Evolutionary conservation across 2,113 vertebrate species (phyloP).

Genomic region (Ascaphus truei): DNA sequence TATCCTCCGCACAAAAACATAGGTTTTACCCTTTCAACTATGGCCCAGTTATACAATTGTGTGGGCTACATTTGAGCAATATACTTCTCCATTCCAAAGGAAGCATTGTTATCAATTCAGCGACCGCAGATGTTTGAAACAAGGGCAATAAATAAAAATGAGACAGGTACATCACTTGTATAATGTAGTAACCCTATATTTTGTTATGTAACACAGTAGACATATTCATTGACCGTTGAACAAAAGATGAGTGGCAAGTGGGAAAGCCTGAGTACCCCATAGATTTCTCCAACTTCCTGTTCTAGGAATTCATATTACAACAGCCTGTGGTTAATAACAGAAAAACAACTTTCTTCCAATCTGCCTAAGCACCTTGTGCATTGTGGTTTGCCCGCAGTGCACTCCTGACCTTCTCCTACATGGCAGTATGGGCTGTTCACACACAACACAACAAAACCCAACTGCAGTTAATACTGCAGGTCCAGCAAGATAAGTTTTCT

Average conservation of each 20-base stretch:
- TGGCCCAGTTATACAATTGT: neutral
- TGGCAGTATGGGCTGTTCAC: neutral
- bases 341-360: slow-evolving; percentile 27
- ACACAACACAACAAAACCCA: neutral
- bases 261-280: neutral
- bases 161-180: neutral
- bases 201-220: slow-evolving; percentile 6
- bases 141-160: slow-evolving; percentile 4
- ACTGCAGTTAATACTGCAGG: too few species aligned
- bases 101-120: slow-evolving; percentile 21
- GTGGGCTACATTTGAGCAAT: neutral
- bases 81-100: slow-evolving; percentile 20
- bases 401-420: slow-evolving; percentile 5
- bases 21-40: neutral
- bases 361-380: slow-evolving; percentile 30
- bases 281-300: slow-evolving; percentile 4
- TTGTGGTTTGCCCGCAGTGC: slow-evolving; percentile 27
- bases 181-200: neutral
- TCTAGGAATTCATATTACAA: slow-evolving; percentile 30
- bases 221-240: slow-evolving; percentile 2
- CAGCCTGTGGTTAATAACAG: slow-evolving; percentile 33
- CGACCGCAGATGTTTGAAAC: neutral
- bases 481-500: too few species aligned
- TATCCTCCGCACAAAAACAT: neutral
- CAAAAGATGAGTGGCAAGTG: neutral